Conservation (phyloP, 2,888 invertebrate genomes). For the Spilarctia lutea region DNA sequence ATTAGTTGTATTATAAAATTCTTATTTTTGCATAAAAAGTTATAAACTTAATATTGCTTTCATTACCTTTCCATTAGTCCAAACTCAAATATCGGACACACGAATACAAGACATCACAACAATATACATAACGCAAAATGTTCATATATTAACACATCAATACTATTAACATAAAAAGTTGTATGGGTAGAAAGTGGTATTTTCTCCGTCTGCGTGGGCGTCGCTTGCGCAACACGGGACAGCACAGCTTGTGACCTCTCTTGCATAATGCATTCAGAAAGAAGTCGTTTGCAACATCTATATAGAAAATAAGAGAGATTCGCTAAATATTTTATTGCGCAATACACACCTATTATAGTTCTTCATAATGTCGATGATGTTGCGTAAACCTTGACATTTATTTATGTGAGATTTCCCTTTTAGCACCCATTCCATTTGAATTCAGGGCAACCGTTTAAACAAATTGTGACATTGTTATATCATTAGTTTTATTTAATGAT, state of each 20-base stretch:
- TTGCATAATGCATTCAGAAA: slow-evolving; percentile 78
- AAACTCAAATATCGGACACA: neutral
- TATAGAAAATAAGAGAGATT: slow-evolving; percentile 79
- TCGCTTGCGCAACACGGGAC: slow-evolving; percentile 70
- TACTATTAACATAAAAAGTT: slow-evolving; percentile 65
- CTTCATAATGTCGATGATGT: slow-evolving; percentile 67
- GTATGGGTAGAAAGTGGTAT: slow-evolving; percentile 78
- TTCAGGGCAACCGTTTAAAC: slow-evolving; percentile 10
- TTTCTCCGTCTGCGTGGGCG: slow-evolving; percentile 71
- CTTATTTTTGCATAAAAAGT: slow-evolving; percentile 84
- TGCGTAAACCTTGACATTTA: slow-evolving; percentile 81
- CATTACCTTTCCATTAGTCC: slow-evolving; percentile 23
- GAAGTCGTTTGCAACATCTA: slow-evolving; percentile 75
- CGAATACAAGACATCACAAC: slow-evolving; percentile 41
- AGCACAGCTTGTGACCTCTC: slow-evolving; percentile 69
- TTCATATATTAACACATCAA: slow-evolving; percentile 57
- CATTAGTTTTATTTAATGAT: neutral
- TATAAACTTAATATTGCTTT: slow-evolving; percentile 46
- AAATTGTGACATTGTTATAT: slow-evolving; percentile 26
- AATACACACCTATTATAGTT: slow-evolving; percentile 69
- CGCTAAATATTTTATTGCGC: slow-evolving; percentile 78
- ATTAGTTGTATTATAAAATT: slow-evolving; percentile 83
- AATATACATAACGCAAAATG: slow-evolving; percentile 29
- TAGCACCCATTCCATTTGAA: slow-evolving; percentile 26
- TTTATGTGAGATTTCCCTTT: slow-evolving; percentile 65